Evolutionary conservation across 2,113 vertebrate genomes (phyloP), one percentile per base, ranked within the genome.

Genomic region (Bubo blakistoni): DNA sequence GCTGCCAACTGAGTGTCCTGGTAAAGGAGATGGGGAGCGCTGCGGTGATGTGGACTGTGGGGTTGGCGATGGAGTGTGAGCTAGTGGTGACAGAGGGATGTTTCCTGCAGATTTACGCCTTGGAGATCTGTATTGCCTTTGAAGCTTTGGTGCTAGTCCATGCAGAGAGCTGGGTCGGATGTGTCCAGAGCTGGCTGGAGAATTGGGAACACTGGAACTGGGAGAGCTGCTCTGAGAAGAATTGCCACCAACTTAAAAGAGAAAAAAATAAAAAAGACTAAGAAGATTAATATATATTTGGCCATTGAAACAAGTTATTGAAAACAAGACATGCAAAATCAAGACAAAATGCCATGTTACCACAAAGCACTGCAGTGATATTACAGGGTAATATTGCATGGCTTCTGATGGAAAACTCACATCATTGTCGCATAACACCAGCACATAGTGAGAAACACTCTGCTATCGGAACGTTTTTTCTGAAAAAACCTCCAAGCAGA

Each of bases 141-240:
- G 99, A 25, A 99, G 99, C 96, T 99, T 99, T 30, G 99, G 99
- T 34, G 99, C 99, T 32, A 99, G 97, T 67, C 99, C 99, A 6
- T 99, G 99, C 49, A 99, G 98, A 36, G 99, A 99, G 95, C 99
- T 99, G 92, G 99, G 99, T n/a, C 99, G 98, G 96, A 99, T 99
- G 94, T 99, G 99, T 21, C 99, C 99, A 3, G 99, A 99, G 96
- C 99, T 98, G 61, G 99, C 99, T 11, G 99, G 99, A 77, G 99
- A 99, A 97, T 99, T 99, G 36, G 99, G 99, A 66, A 99, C 99
- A 4, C 99, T 99, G 97, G 99, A 99, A 97, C 99, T 99, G 66
- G 99, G 99, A 59, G 99, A 99, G 97, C 99, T 99, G 99, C 99
- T 99, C 98, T 99, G 99, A 16, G 99, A 99, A 20, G 99, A 99